Conservation (phyloP, 2,888 invertebrate genomes). For the Temnothorax unifasciatus region DNA sequence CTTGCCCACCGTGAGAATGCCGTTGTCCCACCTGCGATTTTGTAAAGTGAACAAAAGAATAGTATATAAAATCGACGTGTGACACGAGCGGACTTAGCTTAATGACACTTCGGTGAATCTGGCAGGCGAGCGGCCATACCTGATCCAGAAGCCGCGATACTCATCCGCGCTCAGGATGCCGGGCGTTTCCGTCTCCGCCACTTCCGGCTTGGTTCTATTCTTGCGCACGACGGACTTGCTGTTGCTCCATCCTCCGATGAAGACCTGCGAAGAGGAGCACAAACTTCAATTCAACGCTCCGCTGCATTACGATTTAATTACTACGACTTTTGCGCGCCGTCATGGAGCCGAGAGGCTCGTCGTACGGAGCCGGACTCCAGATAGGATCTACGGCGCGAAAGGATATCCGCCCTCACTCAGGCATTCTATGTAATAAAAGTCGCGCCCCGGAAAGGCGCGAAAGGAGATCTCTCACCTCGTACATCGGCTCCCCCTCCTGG, state of each 20-base stretch:
- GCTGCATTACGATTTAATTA: background rate
- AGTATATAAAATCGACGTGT: too few relatives aligned
- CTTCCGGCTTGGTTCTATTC: slow-evolving; percentile 92
- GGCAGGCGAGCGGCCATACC: slow-evolving; percentile 86
- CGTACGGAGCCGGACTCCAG: background rate
- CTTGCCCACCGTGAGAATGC: slow-evolving; percentile 89
- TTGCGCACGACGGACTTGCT: slow-evolving; percentile 93
- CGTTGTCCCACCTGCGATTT: slow-evolving; percentile 79
- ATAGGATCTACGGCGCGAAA: slow-evolving; percentile 3
- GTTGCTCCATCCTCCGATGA: slow-evolving; percentile 96
- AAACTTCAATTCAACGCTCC: background rate
- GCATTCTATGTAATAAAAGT: background rate
- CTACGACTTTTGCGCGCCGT: background rate
- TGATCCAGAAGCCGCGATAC: slow-evolving; percentile 94
- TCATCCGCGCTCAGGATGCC: slow-evolving; percentile 91
- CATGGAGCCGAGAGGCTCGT: background rate
- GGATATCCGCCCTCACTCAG: background rate
- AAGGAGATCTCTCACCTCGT: slow-evolving; percentile 88
- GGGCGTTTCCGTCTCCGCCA: slow-evolving; percentile 91
- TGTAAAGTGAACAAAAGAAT: background rate
- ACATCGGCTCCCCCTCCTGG: slow-evolving; percentile 92
- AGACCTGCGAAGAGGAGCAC: slow-evolving; percentile 87
- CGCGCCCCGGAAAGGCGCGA: background rate
- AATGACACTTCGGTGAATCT: slow-evolving; percentile 1
- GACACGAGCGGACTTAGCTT: too few relatives aligned